Base-by-base conservation (phyloP, 2,113 vertebrate species). In the Sapajus apella region DNA sequence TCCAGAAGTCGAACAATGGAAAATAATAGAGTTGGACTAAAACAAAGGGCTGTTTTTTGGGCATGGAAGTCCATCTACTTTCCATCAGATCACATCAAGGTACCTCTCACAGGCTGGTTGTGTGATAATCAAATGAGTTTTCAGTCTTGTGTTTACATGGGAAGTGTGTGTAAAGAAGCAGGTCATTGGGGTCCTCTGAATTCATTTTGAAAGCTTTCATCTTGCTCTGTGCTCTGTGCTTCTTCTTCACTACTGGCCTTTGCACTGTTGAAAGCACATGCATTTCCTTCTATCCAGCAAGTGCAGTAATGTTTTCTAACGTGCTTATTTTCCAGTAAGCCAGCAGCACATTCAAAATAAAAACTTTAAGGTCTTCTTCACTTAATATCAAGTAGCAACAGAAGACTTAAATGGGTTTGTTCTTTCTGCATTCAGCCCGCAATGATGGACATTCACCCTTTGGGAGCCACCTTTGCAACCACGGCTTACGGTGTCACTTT, bases 241-340 rank as follows among this genome's bases (percentile, higher is more conserved):
- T 30, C 10, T 5, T 23, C 52, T 55, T 30, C 17, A 1, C 66
- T 6, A 14, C 9, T 27, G 84, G 43, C 14, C 3, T 50, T 50
- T 58, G 7, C n/a, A 14, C 58, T 4, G 8, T 17, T 35, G n/a
- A 77, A 18, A 61, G 37, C 72, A 70, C 75, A 25, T 30, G 23
- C 55, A 1, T 56, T 45, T 86, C 64, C 66, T n/a, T 58, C 11
- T 1, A 18, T 14, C 30, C 0, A 0, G 50, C 7, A 55, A 32
- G 20, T 6, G 10, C 58, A 20, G 32, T 37, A 18, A 7, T 11
- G 23, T 5, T 43, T 35, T 18, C 25, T 32, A 4, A 52, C 20
- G 4, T 30, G 8, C 30, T 13, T 55, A 43, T 52, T 89, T 77
- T 47, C 68, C n/a, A 47, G n/a, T 17, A 52, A 72, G 20, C 32